phyloP scores from a whole-genome alignment of 2,797 vertebrate species.

The Gymnothorax reevesii region DNA sequence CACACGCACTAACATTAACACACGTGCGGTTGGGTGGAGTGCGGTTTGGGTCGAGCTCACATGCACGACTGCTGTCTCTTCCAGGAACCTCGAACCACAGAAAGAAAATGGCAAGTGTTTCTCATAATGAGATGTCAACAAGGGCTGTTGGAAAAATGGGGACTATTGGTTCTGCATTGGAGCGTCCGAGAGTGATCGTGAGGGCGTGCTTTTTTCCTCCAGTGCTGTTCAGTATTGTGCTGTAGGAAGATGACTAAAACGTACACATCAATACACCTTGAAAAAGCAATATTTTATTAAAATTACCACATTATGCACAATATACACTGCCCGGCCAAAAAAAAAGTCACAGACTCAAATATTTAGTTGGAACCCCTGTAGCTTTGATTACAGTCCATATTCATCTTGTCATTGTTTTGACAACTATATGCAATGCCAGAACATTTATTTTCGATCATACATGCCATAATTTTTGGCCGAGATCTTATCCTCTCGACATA shows the following conservation, averaged over 20 bases:
- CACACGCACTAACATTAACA: slow-evolving; percentile 16
- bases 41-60: neutral
- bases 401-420: too few species aligned
- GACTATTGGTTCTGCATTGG: neutral
- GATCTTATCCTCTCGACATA: too few species aligned
- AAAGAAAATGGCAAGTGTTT: neutral
- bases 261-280: neutral
- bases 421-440: too few species aligned
- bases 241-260: neutral
- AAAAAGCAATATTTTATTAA: neutral
- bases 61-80: slow-evolving; percentile 26
- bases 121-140: slow-evolving; percentile 6
- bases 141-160: neutral
- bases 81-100: neutral
- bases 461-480: too few species aligned
- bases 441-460: too few species aligned
- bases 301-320: neutral
- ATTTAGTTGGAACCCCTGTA: too few species aligned
- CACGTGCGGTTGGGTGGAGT: slow-evolving; percentile 14
- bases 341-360: too few species aligned
- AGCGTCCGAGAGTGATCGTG: neutral
- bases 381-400: too few species aligned
- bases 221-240: neutral
- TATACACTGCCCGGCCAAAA: too few species aligned
- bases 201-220: neutral